phyloP scores from a whole-genome alignment of 2,888 invertebrate species.

The Seira musarum region DNA sequence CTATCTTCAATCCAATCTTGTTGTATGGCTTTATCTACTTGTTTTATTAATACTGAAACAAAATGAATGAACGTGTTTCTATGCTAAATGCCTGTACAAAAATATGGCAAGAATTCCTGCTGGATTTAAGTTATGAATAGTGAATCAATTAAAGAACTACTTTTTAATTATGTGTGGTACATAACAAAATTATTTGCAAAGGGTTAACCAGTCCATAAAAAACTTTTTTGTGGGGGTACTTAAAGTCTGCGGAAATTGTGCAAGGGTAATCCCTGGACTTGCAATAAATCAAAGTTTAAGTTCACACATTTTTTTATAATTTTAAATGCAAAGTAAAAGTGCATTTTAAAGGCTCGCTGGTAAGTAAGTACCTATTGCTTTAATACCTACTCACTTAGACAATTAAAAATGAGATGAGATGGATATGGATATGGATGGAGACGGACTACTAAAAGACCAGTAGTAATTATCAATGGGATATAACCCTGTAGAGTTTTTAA shows the following conservation, averaged over 20 bases:
- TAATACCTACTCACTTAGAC: not conserved
- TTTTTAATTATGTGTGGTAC: not conserved
- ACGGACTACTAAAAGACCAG: not conserved
- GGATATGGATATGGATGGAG: too few relatives aligned
- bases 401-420: not conserved
- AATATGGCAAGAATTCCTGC: too few relatives aligned
- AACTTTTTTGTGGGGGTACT: not conserved
- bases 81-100: not conserved
- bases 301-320: not conserved
- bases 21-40: not conserved
- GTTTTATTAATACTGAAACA: not conserved
- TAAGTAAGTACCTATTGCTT: too few relatives aligned
- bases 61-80: not conserved
- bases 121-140: not conserved
- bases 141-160: not conserved
- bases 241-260: conserved; percentile 5
- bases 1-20: not conserved
- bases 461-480: not conserved
- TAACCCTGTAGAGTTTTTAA: conserved; percentile 7
- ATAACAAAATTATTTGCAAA: too few relatives aligned
- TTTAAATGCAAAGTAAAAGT: not conserved
- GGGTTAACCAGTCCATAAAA: not conserved
- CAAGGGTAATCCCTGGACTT: conserved; percentile 6
- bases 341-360: not conserved
- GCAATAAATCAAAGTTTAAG: not conserved